Base-by-base conservation (phyloP, 2,113 vertebrate species). In the Rhadina sibilatrix region DNA sequence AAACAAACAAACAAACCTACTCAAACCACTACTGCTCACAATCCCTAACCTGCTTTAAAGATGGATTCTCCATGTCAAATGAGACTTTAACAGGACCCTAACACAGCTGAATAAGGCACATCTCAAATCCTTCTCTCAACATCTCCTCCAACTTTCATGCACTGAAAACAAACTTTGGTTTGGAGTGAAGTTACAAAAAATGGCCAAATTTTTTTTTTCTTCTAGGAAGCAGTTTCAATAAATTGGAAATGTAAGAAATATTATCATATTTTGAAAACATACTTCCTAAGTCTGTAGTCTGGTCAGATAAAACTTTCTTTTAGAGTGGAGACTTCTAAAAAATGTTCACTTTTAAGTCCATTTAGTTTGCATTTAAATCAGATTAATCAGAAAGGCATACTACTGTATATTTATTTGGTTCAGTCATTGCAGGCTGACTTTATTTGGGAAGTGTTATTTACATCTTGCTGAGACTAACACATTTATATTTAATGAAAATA, bases 401-500 rank as follows among this genome's bases (percentile, higher is more conserved):
- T 71, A 59, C 70, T 42, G 10, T 79, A 27, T 59, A 74, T 59
- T 70, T 91, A 46, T 75, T 75, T 79, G 38, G 15, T 74, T 87
- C 84, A 85, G 13, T 57, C 44, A 87, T 50, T 52, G 60, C 65
- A 91, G 91, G 56, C 12, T 75, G 84, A 84, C 60, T 89, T 82
- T 17, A 71, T 82, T 89, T 95, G 49, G 88, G 49, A 66, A 77
- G 30, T 15, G 13, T 64, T 91, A 87, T 28, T 63, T 46, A 57
- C 38, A 74, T 84, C 64, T 93, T 69, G 53, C 33, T 72, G 53
- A 83, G 49, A 46, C 46, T 37, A 46, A 95, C 46, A 77, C 31
- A 71, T 77, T 80, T 72, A 33, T 66, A 74, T 87, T 87, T 85
- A 93, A 93, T 52, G 44, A 93, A 79, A 95, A 87, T 71, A 33